phyloP scores from a whole-genome alignment of 2,888 invertebrate genomes.

The Monoplex corrugatus region DNA sequence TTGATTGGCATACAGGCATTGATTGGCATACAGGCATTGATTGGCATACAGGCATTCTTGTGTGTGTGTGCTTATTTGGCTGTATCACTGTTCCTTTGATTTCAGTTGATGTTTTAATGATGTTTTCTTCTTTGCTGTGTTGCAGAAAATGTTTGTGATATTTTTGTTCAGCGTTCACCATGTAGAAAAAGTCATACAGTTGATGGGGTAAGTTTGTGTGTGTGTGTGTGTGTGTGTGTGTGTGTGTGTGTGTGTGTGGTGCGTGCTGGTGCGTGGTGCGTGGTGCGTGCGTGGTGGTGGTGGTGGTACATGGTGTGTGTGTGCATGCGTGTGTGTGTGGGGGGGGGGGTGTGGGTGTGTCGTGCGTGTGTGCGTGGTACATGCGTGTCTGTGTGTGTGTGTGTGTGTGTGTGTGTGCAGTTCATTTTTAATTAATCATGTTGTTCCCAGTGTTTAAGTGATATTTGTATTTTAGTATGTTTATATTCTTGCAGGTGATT shows the following conservation, averaged over 20 bases:
- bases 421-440: too few species aligned
- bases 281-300: neutral
- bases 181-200: slow-evolving; percentile 85
- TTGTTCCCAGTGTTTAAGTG: too few species aligned
- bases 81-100: neutral
- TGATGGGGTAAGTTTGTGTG: slow-evolving; percentile 80
- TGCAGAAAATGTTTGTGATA: slow-evolving; percentile 83
- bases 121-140: slow-evolving; percentile 54
- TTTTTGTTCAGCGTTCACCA: slow-evolving; percentile 89
- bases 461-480: too few species aligned
- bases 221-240: neutral
- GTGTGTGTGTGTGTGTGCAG: neutral
- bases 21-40: too few species aligned
- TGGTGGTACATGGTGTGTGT: neutral
- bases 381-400: neutral
- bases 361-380: too few species aligned
- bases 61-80: neutral
- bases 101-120: neutral
- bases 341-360: too few species aligned
- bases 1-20: too few species aligned
- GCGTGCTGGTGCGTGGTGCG: neutral
- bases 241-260: neutral
- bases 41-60: neutral
- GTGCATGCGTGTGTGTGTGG: neutral
- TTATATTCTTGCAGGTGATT: too few species aligned